Conservation (phyloP, 2,888 invertebrate species). For the Ephialtes manifestator region DNA sequence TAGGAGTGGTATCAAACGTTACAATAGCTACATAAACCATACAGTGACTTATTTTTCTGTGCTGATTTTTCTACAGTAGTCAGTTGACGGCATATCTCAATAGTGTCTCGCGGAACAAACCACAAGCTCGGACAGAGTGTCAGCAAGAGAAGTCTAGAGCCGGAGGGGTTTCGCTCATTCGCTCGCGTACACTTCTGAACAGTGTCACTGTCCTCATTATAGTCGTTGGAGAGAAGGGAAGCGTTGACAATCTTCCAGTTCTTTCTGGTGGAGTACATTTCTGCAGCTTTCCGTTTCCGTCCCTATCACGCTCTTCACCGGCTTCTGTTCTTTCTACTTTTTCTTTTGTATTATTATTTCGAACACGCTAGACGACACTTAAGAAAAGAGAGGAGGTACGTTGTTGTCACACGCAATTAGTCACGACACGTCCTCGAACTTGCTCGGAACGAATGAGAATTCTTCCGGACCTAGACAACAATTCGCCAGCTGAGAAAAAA, state of each 20-base stretch:
- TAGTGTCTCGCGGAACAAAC: background rate
- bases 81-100: constrained; percentile 10
- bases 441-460: constrained; percentile 41
- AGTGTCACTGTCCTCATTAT: constrained; percentile 69
- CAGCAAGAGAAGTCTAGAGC: constrained; percentile 12
- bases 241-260: constrained; percentile 53
- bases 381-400: background rate
- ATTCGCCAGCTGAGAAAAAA: constrained; percentile 40
- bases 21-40: too few species aligned
- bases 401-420: constrained; percentile 44
- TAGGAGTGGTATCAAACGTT: too few species aligned
- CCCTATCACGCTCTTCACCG: background rate
- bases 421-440: constrained; percentile 41
- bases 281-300: constrained; percentile 19
- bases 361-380: constrained; percentile 36
- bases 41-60: too few species aligned
- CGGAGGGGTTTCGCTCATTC: constrained; percentile 53
- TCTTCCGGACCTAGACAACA: constrained; percentile 73
- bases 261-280: constrained; percentile 17
- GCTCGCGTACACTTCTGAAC: constrained; percentile 52
- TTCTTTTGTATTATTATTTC: constrained; percentile 23
- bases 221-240: constrained; percentile 47
- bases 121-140: constrained; percentile 1
- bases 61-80: background rate
- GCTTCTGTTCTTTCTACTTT: constrained; percentile 5